Evolutionary conservation across 2,797 vertebrate genomes (phyloP).

Genomic region (Mastacembelus armatus): DNA sequence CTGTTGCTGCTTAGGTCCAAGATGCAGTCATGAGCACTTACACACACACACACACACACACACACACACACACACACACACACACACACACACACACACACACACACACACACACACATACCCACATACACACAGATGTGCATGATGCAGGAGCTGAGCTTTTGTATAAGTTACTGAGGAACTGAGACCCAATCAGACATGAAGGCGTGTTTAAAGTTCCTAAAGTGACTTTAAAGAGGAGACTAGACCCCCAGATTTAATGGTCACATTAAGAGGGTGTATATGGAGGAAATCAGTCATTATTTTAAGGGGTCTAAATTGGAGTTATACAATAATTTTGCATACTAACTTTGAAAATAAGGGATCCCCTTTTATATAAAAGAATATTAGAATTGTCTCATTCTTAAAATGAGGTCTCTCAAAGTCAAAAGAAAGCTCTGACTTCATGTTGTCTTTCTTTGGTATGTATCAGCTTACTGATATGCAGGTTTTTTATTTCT

Average conservation of each 20-base stretch:
- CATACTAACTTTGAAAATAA: neutral
- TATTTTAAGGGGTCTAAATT: conserved; percentile 11
- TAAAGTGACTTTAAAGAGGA: conserved; percentile 76
- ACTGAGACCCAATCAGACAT: conserved; percentile 86
- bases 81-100: conserved; percentile 29
- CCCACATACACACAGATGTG: neutral
- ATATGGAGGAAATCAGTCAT: conserved; percentile 29
- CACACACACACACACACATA: neutral
- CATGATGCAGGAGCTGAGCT: conserved; percentile 68
- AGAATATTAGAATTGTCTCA: too few relatives aligned
- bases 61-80: conserved; percentile 31
- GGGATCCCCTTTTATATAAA: neutral
- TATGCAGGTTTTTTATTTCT: too few relatives aligned
- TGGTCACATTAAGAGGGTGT: conserved; percentile 16
- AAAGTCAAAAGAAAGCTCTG: too few relatives aligned
- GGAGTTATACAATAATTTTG: conserved; percentile 13
- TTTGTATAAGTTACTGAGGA: conserved; percentile 87
- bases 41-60: conserved; percentile 34
- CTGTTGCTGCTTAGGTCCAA: conserved; percentile 92
- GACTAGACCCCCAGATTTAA: conserved; percentile 36
- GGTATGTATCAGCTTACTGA: too few relatives aligned
- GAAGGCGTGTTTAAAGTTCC: conserved; percentile 82
- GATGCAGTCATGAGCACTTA: conserved; percentile 72
- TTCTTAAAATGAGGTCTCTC: too few relatives aligned
- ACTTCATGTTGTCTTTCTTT: too few relatives aligned